Conservation (phyloP, 2,888 invertebrate genomes). For the Petrophora chlorosata region DNA sequence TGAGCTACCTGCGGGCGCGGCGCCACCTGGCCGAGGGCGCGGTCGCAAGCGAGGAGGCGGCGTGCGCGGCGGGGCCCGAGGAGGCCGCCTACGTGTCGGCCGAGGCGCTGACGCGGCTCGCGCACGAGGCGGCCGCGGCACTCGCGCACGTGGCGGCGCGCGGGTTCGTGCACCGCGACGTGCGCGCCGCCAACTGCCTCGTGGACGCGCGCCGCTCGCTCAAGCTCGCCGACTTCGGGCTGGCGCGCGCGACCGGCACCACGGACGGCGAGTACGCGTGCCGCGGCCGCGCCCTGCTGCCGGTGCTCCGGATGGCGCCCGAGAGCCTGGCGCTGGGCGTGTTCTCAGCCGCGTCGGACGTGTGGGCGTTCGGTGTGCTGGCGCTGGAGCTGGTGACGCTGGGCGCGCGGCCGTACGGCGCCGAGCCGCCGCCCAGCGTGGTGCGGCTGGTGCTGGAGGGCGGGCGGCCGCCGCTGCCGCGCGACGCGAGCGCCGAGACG, state of each 20-base stretch:
- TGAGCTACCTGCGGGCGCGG: constrained; percentile 87
- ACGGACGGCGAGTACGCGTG: constrained; percentile 91
- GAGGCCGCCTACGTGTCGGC: constrained; percentile 60
- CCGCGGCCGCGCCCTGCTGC: constrained; percentile 91
- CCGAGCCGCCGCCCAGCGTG: constrained; percentile 88
- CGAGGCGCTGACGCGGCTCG: constrained; percentile 54
- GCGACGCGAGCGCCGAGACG: constrained; percentile 61
- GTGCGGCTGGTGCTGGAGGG: constrained; percentile 83
- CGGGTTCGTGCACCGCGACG: constrained; percentile 93
- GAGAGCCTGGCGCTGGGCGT: constrained; percentile 91
- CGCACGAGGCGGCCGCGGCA: constrained; percentile 50
- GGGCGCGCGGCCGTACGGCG: constrained; percentile 93
- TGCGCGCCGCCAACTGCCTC: constrained; percentile 91
- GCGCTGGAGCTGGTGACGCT: constrained; percentile 93
- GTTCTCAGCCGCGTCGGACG: constrained; percentile 92
- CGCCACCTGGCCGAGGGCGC: constrained; percentile 30
- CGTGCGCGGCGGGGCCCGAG: constrained; percentile 86
- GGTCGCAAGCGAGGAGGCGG: constrained; percentile 48
- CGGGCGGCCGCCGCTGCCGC: constrained; percentile 87
- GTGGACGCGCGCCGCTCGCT: constrained; percentile 88
- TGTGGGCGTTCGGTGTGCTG: constrained; percentile 94
- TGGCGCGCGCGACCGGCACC: constrained; percentile 90
- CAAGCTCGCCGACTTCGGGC: constrained; percentile 93
- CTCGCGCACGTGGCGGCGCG: constrained; percentile 87
- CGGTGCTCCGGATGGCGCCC: constrained; percentile 96